Conservation (phyloP, 2,113 vertebrate species). For the Lagopus muta region DNA sequence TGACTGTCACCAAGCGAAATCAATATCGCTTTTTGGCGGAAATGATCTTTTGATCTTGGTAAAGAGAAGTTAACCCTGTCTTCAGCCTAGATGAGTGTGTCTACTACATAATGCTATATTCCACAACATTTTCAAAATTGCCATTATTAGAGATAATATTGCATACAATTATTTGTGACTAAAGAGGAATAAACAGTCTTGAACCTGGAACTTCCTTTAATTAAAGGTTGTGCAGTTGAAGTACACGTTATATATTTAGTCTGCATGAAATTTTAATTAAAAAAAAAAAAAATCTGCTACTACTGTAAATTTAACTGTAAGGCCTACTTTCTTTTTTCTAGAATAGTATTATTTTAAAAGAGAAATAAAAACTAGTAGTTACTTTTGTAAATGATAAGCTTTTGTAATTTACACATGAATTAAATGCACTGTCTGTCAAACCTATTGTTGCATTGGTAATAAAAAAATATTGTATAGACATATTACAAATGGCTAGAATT, state of each 20-base stretch:
- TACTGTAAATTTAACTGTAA: background rate
- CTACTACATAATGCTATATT: background rate
- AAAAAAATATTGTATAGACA: background rate
- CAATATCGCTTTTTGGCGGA: background rate
- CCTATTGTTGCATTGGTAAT: background rate
- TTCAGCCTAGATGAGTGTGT: background rate
- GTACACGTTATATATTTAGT: background rate
- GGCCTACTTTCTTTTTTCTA: background rate
- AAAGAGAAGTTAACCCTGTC: background rate
- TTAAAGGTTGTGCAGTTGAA: background rate
- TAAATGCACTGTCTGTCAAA: background rate
- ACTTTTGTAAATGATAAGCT: background rate
- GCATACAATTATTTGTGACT: background rate
- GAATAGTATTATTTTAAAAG: background rate
- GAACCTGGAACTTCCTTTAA: background rate
- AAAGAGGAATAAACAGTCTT: background rate
- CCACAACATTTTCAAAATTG: background rate
- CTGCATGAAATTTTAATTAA: background rate
- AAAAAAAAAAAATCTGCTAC: background rate
- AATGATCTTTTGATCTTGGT: background rate
- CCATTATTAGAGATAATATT: background rate
- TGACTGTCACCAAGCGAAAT: background rate
- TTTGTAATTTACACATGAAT: background rate
- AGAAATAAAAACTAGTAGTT: background rate
- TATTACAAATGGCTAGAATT: constrained; percentile 14